Evolutionary conservation across 2,888 invertebrate species (phyloP), one percentile per base, ranked within the genome.

Genomic region (Asteroscopus sphinx): DNA sequence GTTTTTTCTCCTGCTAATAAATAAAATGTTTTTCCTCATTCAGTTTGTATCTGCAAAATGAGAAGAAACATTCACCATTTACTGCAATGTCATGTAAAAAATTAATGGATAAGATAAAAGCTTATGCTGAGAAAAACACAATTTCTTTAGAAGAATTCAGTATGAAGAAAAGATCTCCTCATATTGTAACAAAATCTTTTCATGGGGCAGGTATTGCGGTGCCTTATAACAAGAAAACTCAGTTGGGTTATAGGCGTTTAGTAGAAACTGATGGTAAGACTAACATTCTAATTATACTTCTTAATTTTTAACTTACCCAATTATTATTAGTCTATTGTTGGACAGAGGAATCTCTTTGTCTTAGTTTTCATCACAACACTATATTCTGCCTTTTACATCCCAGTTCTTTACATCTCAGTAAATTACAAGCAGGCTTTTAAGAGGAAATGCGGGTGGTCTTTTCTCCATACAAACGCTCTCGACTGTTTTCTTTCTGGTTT

Each of bases 141-240:
- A 95, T 96, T 52, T 89, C 94, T 39, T 80, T 98, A 37, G 95
- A 96, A 2, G 86, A 88, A 57, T 95, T 95, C 8, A 81, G 89
- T 21, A 91, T 93, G 57, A 96, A 97, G 88, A 95, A 95, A 63
- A 92, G 94, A 44, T 93, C 96, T n/a, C 92, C 95, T 30, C 93
- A 93, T 37, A 95, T 95, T 61, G 96, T 97, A 0, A 92, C 97
- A 0, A 96, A 95, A 84, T 96, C 97, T 28, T 96, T 98, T 75
- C 98, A 98, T 86, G 96, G 96, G 54, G 96, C 96, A 37, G 98
- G 98, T 12, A 96, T 99, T 76, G 96, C 97, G 25, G 98, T 99
- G 1, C 98, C 98, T 0, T 96, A 96, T 54, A 95, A 98, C 76
- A 96, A 96, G 80, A 97, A 97, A 85, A 96, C 97, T 0, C 96